A percentile compares a stretch with the other conserved stretches of the same genome.
Evolutionary conservation across 2,113 vertebrate genomes (phyloP).

Genomic region (Octodon degus): DNA sequence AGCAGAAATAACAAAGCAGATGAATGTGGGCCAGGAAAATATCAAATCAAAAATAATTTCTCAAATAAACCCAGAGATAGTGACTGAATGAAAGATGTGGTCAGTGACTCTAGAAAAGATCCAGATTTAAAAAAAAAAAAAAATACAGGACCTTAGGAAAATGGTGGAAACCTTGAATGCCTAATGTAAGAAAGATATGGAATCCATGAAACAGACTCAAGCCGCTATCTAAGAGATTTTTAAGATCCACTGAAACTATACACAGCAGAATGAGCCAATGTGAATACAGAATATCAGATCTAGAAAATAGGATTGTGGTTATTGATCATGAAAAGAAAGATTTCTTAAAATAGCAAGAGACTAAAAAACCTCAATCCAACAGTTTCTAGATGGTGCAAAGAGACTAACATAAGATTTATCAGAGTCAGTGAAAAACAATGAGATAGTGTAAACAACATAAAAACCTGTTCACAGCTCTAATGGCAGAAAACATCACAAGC

Average conservation of each 20-base stretch:
- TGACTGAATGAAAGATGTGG: background rate
- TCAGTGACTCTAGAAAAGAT: background rate
- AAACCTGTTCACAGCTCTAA: background rate
- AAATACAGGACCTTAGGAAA: no score
- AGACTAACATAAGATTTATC: background rate
- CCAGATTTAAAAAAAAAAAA: background rate
- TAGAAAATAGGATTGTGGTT: background rate
- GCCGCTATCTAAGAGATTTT: background rate
- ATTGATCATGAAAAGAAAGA: background rate
- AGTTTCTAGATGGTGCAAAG: background rate
- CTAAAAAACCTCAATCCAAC: background rate
- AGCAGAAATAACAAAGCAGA: background rate
- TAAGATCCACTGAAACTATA: background rate
- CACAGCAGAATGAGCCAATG: background rate
- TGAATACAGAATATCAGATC: background rate
- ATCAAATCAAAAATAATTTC: background rate
- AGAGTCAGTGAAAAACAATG: background rate
- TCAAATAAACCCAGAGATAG: background rate
- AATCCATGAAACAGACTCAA: background rate
- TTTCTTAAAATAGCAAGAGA: background rate
- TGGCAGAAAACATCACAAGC: background rate
- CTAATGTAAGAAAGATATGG: background rate
- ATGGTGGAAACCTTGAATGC: background rate
- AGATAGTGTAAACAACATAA: background rate
- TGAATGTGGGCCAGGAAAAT: background rate